phyloP scores from a whole-genome alignment of 1,140 invertebrate species.

The Melanaphis sacchari region DNA sequence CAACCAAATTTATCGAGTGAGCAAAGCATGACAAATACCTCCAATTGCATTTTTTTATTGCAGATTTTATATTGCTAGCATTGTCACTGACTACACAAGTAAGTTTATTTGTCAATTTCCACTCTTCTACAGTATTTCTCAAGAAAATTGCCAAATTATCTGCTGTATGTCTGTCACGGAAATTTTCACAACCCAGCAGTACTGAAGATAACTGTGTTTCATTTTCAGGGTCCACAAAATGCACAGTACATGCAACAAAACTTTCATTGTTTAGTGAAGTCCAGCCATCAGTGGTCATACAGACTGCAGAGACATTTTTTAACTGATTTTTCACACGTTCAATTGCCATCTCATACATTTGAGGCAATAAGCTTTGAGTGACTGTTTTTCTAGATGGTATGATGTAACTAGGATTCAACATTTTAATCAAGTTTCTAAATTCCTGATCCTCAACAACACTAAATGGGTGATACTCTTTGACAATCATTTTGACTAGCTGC shows the following conservation, averaged over 20 bases:
- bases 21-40: no score
- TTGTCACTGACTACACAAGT: no score
- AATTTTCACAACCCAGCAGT: background rate
- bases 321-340: background rate
- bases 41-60: no score
- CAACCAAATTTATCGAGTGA: no score
- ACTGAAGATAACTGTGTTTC: background rate
- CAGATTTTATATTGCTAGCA: no score
- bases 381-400: conserved; percentile 60
- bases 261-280: background rate
- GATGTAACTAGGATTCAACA: conserved; percentile 60
- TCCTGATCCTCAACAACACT: background rate
- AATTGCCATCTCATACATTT: background rate
- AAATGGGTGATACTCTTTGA: conserved; percentile 19
- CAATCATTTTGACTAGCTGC: background rate
- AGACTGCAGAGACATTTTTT: background rate
- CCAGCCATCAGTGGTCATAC: background rate
- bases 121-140: no score
- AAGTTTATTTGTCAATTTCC: no score
- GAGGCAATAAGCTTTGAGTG: conserved; percentile 20
- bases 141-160: background rate
- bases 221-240: background rate
- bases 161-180: background rate
- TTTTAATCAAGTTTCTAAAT: conserved; percentile 58
- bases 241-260: background rate